These are phyloP conservation scores for Tachystola acroxantha DNA, from an alignment of 2,888 invertebrate species.

Conservation along the genomic window DNA sequence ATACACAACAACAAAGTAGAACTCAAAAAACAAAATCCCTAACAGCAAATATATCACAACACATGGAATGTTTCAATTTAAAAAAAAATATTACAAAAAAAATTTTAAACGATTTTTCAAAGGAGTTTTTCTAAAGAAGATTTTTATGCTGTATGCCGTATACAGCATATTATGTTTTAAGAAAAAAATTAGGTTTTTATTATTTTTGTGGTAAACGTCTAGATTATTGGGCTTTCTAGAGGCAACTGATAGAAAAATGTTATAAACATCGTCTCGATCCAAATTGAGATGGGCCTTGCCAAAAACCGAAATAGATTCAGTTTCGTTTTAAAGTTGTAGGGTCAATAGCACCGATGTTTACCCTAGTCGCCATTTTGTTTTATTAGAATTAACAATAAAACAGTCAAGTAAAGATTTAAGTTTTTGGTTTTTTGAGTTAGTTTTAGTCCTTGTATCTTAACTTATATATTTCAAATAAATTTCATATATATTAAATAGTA, in stretches of 20 bases:
- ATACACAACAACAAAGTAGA: conserved; percentile 26
- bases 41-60: conserved; percentile 42
- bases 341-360: background rate
- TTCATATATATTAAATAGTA: too few relatives aligned
- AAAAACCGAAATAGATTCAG: conserved; percentile 47
- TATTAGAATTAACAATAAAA: too few relatives aligned
- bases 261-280: conserved; percentile 29
- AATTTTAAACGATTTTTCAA: conserved; percentile 36
- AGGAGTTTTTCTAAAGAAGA: conserved; percentile 48
- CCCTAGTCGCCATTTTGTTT: too few relatives aligned
- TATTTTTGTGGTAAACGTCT: conserved; percentile 26
- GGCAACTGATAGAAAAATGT: conserved; percentile 36
- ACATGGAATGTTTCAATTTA: conserved; percentile 44
- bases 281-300: conserved; percentile 42
- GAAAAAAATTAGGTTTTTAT: conserved; percentile 15
- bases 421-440: too few relatives aligned
- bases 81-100: conserved; percentile 6
- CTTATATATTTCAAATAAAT: too few relatives aligned
- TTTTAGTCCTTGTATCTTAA: too few relatives aligned
- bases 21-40: conserved; percentile 23
- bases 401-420: too few relatives aligned
- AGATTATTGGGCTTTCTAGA: conserved; percentile 21
- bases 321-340: conserved; percentile 6
- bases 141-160: conserved; percentile 48
- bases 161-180: conserved; percentile 55